Conservation (phyloP, 1,140 invertebrate species). For the Trichonephila clavata region DNA sequence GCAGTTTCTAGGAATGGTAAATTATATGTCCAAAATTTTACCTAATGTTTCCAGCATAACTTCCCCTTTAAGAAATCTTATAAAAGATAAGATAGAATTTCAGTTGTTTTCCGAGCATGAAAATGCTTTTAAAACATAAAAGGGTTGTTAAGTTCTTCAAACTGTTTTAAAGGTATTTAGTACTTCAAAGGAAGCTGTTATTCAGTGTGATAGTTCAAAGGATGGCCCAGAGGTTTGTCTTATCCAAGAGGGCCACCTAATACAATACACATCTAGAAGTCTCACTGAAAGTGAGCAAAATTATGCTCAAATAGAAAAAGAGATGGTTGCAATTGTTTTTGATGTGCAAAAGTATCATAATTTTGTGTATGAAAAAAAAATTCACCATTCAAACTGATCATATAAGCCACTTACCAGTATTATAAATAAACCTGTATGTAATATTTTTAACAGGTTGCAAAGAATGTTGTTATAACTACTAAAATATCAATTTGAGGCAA, state of each 20-base stretch:
- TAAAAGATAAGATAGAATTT: slow-evolving; percentile 59
- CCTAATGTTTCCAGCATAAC: slow-evolving; percentile 61
- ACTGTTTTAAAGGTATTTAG: slow-evolving; percentile 63
- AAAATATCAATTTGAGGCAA: too few relatives aligned
- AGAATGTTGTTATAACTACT: too few relatives aligned
- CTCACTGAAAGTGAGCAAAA: slow-evolving; percentile 81
- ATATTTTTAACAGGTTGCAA: too few relatives aligned
- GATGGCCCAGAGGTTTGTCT: slow-evolving; percentile 49
- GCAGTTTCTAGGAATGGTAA: slow-evolving; percentile 60
- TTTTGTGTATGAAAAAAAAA: slow-evolving; percentile 80
- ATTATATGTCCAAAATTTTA: slow-evolving; percentile 64
- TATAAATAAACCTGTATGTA: too few relatives aligned
- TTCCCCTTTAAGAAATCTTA: not conserved
- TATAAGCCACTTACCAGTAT: slow-evolving; percentile 77
- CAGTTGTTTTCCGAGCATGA: not conserved
- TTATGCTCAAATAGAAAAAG: slow-evolving; percentile 82
- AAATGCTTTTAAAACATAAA: slow-evolving; percentile 33
- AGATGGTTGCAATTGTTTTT: slow-evolving; percentile 82
- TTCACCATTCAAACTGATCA: slow-evolving; percentile 80
- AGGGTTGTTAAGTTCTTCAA: slow-evolving; percentile 8
- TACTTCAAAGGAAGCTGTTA: not conserved
- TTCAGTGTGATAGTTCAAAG: slow-evolving; percentile 66
- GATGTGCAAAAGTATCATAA: slow-evolving; percentile 81
- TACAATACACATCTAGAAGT: slow-evolving; percentile 81
- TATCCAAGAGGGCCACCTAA: slow-evolving; percentile 76